Conservation (phyloP, 2,888 invertebrate species). For the Perizoma affinitatum region DNA sequence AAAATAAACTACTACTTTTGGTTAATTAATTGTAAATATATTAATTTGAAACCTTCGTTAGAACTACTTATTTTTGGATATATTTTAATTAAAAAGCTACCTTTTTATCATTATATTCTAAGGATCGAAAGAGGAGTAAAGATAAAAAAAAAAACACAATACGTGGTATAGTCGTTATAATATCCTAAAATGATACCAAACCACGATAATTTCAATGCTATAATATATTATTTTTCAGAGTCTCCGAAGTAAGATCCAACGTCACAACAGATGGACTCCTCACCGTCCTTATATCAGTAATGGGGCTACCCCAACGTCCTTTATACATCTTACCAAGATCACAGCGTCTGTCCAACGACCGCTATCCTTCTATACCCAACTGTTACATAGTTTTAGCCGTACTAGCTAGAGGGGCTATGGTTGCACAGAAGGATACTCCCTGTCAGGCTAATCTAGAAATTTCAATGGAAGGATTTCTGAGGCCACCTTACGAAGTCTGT, state of each 20-base stretch:
- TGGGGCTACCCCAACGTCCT: slow-evolving; percentile 63
- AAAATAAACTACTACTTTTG: too few species aligned
- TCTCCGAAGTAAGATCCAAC: slow-evolving; percentile 75
- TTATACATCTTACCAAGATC: slow-evolving; percentile 61
- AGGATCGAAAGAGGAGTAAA: too few species aligned
- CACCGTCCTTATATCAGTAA: slow-evolving; percentile 72
- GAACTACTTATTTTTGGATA: too few species aligned
- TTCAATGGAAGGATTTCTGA: slow-evolving; percentile 86
- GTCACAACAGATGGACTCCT: slow-evolving; percentile 74
- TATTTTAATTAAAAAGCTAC: too few species aligned
- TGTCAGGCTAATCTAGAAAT: slow-evolving; percentile 85
- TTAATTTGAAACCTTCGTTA: too few species aligned
- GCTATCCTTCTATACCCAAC: slow-evolving; percentile 65
- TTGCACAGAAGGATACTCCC: slow-evolving; percentile 86
- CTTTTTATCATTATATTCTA: too few species aligned
- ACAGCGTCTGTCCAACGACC: slow-evolving; percentile 65
- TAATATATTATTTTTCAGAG: slow-evolving; percentile 54
- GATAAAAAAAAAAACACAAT: too few species aligned
- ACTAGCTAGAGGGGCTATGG: slow-evolving; percentile 84
- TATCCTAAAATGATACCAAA: too few species aligned
- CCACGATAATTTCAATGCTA: not conserved
- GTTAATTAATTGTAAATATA: too few species aligned
- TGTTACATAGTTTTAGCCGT: slow-evolving; percentile 85
- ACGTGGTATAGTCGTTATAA: too few species aligned
- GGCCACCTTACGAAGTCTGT: slow-evolving; percentile 87